Percentiles rank a stretch among this genome's conserved stretches.
phyloP scores from a whole-genome alignment of 2,797 vertebrate species.

The Pygocentrus nattereri region DNA sequence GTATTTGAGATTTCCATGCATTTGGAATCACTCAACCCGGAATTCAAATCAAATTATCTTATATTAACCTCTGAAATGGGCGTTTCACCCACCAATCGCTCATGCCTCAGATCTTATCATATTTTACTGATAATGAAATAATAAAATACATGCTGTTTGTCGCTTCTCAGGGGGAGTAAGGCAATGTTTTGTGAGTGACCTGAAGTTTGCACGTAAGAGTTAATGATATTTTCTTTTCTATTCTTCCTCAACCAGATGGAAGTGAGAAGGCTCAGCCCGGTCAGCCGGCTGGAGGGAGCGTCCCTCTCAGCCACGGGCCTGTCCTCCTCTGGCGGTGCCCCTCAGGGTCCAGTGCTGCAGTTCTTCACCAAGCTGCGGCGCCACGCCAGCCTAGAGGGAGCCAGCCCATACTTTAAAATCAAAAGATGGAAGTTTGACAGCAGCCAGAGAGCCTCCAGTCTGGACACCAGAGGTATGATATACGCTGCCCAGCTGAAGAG shows the following conservation, averaged over 20 bases:
- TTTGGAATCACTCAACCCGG: not conserved
- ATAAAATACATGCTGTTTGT: too few relatives aligned
- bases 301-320: slow-evolving; percentile 39
- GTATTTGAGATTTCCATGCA: not conserved
- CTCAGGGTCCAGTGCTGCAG: slow-evolving; percentile 85
- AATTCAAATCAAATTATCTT: too few relatives aligned
- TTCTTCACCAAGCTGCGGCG: slow-evolving; percentile 93
- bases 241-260: slow-evolving; percentile 43
- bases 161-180: too few relatives aligned
- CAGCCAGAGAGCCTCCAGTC: slow-evolving; percentile 92
- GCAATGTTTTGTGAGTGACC: not conserved
- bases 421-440: slow-evolving; percentile 97
- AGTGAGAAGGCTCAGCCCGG: slow-evolving; percentile 53
- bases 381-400: slow-evolving; percentile 93
- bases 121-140: too few relatives aligned
- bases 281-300: slow-evolving; percentile 68
- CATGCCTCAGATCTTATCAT: too few relatives aligned
- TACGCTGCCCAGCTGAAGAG: not conserved
- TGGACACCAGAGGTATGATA: slow-evolving; percentile 92
- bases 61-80: too few relatives aligned
- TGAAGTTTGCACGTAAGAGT: not conserved
- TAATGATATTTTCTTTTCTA: not conserved
- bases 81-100: too few relatives aligned
- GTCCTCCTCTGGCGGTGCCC: slow-evolving; percentile 55
- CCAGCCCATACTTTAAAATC: slow-evolving; percentile 96